A percentile compares a stretch with the other conserved stretches of the same genome.
These are phyloP conservation scores for Diachasmimorpha longicaudata DNA, from an alignment of 1,140 invertebrate species.

Conservation along the genomic window DNA sequence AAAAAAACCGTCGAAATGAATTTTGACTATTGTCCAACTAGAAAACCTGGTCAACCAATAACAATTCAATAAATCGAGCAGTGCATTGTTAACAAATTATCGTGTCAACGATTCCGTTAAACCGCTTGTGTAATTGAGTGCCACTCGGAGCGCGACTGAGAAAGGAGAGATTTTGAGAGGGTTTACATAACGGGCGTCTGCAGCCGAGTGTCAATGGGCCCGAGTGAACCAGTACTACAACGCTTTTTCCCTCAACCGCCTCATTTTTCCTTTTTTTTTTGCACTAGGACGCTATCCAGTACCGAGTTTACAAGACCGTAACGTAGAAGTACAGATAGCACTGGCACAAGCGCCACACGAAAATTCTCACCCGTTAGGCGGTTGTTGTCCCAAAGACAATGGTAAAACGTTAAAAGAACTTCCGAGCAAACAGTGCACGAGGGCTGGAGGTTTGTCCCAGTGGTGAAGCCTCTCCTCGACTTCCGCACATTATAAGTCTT, in stretches of 20 bases:
- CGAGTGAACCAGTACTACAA: background rate
- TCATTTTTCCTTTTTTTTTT: background rate
- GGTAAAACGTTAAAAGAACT: background rate
- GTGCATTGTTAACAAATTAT: background rate
- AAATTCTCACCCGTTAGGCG: background rate
- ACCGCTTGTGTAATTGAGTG: constrained; percentile 10
- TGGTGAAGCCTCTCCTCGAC: background rate
- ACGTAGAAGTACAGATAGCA: background rate
- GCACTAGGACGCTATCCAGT: background rate
- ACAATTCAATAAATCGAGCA: too few species aligned
- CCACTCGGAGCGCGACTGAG: background rate
- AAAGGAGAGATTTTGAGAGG: constrained; percentile 17
- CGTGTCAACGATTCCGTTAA: background rate
- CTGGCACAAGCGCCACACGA: background rate
- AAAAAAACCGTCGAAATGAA: too few species aligned
- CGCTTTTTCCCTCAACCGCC: background rate
- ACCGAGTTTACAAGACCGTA: background rate
- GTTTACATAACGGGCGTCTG: constrained; percentile 20
- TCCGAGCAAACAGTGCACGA: background rate
- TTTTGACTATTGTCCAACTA: too few species aligned
- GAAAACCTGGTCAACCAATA: too few species aligned
- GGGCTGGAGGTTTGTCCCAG: background rate
- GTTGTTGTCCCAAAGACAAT: background rate
- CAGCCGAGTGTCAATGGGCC: constrained; percentile 16
- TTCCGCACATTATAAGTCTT: background rate